Percentiles rank a stretch among this genome's conserved stretches.
Evolutionary conservation across 2,888 invertebrate genomes (phyloP).

Genomic region (Gastracanthus pulcherrimus): DNA sequence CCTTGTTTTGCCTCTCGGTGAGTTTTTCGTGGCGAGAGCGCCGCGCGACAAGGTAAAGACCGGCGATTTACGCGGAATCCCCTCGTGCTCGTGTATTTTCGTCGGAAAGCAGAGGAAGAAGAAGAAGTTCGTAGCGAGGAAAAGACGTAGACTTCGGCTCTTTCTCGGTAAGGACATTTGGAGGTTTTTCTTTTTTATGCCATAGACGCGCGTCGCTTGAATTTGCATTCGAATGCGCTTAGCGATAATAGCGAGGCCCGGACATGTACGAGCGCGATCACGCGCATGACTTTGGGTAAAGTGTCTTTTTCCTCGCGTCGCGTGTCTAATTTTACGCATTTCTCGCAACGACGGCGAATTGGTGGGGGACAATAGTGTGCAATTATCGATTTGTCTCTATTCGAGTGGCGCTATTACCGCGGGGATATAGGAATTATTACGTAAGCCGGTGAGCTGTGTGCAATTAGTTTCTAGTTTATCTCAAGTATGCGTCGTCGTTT

Average conservation of each 20-base stretch:
- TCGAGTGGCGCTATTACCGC: background rate
- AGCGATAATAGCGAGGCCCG: no score
- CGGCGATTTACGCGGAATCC: background rate
- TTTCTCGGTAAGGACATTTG: no score
- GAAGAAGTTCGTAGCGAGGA: no score
- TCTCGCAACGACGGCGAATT: background rate
- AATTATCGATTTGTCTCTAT: slow-evolving; percentile 1
- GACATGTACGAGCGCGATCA: no score
- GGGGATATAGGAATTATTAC: background rate
- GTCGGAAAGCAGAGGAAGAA: background rate
- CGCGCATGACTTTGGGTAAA: background rate
- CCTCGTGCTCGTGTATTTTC: no score
- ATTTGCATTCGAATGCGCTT: no score
- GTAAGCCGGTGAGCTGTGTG: background rate
- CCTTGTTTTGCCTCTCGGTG: background rate
- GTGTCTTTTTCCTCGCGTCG: background rate
- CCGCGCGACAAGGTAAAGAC: background rate
- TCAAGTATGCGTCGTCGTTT: background rate
- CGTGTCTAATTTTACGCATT: background rate
- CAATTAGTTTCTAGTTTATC: background rate
- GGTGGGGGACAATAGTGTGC: background rate
- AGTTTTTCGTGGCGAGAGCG: background rate
- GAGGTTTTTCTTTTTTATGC: no score
- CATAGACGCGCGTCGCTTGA: no score
- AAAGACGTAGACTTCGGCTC: no score